Conservation (phyloP, 1,140 invertebrate species). For the Campodea augens region DNA sequence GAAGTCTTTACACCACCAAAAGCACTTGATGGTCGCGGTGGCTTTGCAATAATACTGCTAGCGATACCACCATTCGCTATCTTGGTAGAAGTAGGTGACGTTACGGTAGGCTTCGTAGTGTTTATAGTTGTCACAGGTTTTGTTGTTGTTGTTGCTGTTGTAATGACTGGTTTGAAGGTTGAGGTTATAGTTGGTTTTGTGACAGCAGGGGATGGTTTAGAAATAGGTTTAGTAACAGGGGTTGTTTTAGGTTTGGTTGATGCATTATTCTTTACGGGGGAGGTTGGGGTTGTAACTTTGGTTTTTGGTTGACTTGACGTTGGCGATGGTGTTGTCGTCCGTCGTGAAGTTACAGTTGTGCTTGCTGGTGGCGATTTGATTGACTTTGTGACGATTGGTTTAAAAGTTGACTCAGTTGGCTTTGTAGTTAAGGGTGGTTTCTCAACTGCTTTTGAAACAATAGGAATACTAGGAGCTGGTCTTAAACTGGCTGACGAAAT, state of each 20-base stretch:
- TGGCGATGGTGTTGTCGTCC: slow-evolving; percentile 25
- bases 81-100: background rate
- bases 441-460: no score
- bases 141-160: slow-evolving; percentile 4
- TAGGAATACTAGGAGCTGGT: no score
- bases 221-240: no score
- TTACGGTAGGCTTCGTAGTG: slow-evolving; percentile 9
- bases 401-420: no score
- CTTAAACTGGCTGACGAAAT: no score
- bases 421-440: slow-evolving; percentile 31
- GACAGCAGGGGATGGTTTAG: no score
- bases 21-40: slow-evolving; percentile 23
- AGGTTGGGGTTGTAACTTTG: no score
- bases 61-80: background rate
- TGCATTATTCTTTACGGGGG: no score
- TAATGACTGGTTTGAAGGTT: slow-evolving; percentile 8
- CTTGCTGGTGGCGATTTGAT: slow-evolving; percentile 42
- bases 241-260: slow-evolving; percentile 6
- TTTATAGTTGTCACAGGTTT: no score
- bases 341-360: slow-evolving; percentile 50
- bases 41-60: slow-evolving; percentile 23
- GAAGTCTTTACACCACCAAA: slow-evolving; percentile 33
- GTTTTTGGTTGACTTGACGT: no score
- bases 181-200: slow-evolving; percentile 9
- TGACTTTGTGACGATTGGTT: no score